Evolutionary conservation across 2,797 vertebrate genomes (phyloP).

Genomic region (Philypnodon macrostomus): DNA sequence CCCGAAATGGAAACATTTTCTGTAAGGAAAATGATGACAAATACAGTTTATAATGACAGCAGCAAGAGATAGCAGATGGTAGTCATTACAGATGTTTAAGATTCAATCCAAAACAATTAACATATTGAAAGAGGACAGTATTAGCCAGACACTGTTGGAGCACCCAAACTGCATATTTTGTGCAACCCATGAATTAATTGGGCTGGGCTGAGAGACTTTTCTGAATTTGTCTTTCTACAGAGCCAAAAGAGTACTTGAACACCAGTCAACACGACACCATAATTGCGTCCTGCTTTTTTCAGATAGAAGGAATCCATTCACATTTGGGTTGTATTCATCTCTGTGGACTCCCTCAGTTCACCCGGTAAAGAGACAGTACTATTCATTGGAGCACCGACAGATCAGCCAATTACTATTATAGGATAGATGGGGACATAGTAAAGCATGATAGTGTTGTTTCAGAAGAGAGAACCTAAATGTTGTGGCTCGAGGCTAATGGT

Average conservation of each 20-base stretch:
- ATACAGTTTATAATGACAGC: background rate
- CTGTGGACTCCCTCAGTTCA: conserved; percentile 15
- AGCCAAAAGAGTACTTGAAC: conserved; percentile 5
- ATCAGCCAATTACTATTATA: conserved; percentile 16
- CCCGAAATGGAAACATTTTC: conserved; percentile 17
- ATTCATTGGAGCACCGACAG: conserved; percentile 21
- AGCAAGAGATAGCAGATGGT: background rate
- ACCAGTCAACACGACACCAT: conserved; percentile 7
- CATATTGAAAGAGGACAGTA: conserved; percentile 8
- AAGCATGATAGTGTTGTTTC: no score
- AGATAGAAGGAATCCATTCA: conserved; percentile 18
- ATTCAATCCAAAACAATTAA: conserved; percentile 3
- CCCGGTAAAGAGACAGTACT: conserved; percentile 13
- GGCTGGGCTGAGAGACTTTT: background rate
- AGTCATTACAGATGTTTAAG: conserved; percentile 13
- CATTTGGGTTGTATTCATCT: conserved; percentile 30
- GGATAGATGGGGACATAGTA: conserved; percentile 6
- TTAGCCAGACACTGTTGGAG: background rate
- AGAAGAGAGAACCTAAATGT: no score
- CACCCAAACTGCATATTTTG: background rate
- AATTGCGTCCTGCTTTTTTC: conserved; percentile 9
- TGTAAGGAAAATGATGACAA: conserved; percentile 20
- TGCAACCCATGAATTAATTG: conserved; percentile 6
- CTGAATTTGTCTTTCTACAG: conserved; percentile 1
- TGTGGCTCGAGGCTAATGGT: no score